Conservation (phyloP, 2,113 vertebrate species). For the Cavia aperea region DNA sequence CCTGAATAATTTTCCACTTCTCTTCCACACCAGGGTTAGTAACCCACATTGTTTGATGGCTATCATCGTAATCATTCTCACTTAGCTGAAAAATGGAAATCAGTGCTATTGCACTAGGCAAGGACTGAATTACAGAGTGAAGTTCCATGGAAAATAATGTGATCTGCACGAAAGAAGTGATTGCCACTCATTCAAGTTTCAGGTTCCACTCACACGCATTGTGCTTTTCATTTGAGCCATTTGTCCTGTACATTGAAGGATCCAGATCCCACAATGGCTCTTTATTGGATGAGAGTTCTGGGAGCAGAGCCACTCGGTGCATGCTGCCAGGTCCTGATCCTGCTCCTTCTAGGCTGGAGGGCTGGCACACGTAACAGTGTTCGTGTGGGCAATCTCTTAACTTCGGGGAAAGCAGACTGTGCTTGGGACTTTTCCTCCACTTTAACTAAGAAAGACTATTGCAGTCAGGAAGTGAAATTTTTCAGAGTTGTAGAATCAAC, state of each 20-base stretch:
- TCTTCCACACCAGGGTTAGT: not conserved
- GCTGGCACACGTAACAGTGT: not conserved
- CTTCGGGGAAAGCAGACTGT: conserved; percentile 18
- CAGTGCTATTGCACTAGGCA: conserved; percentile 8
- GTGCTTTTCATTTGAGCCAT: conserved; percentile 58
- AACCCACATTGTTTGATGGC: not conserved
- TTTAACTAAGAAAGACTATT: conserved; percentile 20
- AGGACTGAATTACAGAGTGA: conserved; percentile 28
- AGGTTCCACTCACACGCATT: conserved; percentile 55
- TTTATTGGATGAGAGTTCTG: conserved; percentile 60
- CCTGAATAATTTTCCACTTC: conserved; percentile 14
- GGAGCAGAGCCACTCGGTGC: conserved; percentile 58
- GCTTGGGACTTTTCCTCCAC: not conserved
- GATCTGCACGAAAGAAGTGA: conserved; percentile 45
- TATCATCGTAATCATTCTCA: conserved; percentile 42
- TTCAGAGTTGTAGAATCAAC: not conserved
- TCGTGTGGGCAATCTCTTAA: conserved; percentile 8
- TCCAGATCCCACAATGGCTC: conserved; percentile 45
- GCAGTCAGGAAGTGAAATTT: conserved; percentile 10
- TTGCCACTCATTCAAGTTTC: conserved; percentile 53
- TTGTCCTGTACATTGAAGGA: conserved; percentile 28
- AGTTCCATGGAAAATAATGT: conserved; percentile 39
- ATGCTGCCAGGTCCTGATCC: conserved; percentile 55
- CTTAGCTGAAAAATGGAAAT: conserved; percentile 55
- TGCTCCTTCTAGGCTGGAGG: conserved; percentile 14